Percentiles rank a stretch among this genome's conserved stretches.
Evolutionary conservation across 2,888 invertebrate species (phyloP).

Genomic region (Acleris holmiana): DNA sequence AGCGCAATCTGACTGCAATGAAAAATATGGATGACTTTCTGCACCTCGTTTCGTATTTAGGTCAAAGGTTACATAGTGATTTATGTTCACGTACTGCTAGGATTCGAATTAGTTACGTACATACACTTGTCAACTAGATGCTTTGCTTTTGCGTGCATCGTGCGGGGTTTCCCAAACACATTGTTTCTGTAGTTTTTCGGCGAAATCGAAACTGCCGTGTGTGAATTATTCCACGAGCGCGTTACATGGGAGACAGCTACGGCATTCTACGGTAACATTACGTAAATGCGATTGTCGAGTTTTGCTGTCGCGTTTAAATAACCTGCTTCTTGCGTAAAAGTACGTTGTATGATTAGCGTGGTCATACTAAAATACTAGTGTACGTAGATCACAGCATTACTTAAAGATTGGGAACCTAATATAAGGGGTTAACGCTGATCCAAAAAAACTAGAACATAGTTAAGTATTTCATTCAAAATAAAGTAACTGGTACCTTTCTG

Average conservation of each 20-base stretch:
- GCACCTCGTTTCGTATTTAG: slow-evolving; percentile 11
- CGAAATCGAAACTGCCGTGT: slow-evolving; percentile 34
- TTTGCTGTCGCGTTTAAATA: slow-evolving; percentile 18
- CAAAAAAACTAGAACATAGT: too few species aligned
- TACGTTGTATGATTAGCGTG: slow-evolving; percentile 23
- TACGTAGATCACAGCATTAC: slow-evolving; percentile 10
- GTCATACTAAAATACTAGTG: slow-evolving; percentile 7
- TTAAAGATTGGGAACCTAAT: background rate
- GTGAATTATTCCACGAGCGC: slow-evolving; percentile 35
- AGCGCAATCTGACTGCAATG: background rate
- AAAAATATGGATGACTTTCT: slow-evolving; percentile 4
- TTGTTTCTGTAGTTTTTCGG: slow-evolving; percentile 23
- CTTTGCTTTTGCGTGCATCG: background rate
- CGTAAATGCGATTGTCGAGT: slow-evolving; percentile 32
- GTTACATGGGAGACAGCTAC: slow-evolving; percentile 27
- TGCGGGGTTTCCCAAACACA: slow-evolving; percentile 27
- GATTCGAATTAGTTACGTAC: background rate
- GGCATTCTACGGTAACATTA: slow-evolving; percentile 23
- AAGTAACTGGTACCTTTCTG: too few species aligned
- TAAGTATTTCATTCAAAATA: too few species aligned
- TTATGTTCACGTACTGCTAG: background rate
- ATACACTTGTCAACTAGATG: slow-evolving; percentile 11
- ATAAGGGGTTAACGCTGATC: background rate
- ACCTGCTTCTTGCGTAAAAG: slow-evolving; percentile 31
- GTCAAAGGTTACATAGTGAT: slow-evolving; percentile 16